Evolutionary conservation across 30 jellyfish, hydroid and myxozoan species (phyloP), one percentile per base, ranked within the genome.

Genomic region (Turritopsis rubra): DNA sequence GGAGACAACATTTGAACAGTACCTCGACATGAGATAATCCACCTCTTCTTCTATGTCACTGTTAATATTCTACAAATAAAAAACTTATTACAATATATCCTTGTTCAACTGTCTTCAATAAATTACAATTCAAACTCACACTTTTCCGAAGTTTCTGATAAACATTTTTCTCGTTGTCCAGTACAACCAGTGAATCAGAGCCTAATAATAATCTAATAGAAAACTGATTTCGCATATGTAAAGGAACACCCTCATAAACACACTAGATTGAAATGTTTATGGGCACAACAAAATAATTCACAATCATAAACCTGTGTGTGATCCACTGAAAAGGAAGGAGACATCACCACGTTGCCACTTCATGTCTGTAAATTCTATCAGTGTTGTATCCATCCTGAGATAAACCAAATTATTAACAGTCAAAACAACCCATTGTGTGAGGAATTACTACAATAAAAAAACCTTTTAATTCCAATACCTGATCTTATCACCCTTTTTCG

Each of bases 281-380:
- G 19, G 73, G 19, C 21, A 60, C 21, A 60, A 60, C 21, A 60
- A 60, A 60, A 23, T 60, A 23, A 60, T 60, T 60, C 73, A 60
- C 19, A 60, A 60, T 60, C 73, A 18, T 18, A 18, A 21, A 92
- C 98, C 95, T 71, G 79, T 66, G 1, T 81, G 75, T 53, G 66
- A 70, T 28, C 95, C 98, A 80, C 74, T 84, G 75, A 92, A 92
- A 8, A 92, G 79, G 75, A 92, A 92, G 0, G 95, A 78, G 13
- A 92, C 87, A 65, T 92, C 96, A 22, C 98, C 98, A 66, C 98
- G 83, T 21, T 92, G 96, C 98, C 98, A 92, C 78, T 92, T 92
- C 96, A 88, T 92, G 73, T 92, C 98, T 5, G 89, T 92, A 77
- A 92, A 92, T 73, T 92, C 98, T 28, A 92, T 88, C 1, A 92